Evolutionary conservation across 2,113 vertebrate species (phyloP).

Genomic region (Phylloscopus trochiloides): DNA sequence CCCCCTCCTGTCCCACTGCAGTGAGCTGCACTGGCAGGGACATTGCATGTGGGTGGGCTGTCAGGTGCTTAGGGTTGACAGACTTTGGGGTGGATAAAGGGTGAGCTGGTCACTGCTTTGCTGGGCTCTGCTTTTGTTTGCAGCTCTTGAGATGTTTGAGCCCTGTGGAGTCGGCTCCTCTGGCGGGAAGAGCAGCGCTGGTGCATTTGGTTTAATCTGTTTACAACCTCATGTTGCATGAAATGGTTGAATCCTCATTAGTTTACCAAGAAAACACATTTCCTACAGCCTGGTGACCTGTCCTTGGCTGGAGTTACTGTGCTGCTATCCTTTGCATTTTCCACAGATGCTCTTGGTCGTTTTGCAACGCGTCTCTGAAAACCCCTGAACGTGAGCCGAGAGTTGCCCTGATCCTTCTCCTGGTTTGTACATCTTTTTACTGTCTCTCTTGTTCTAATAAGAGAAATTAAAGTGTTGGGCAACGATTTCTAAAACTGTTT

Average conservation of each 20-base stretch:
- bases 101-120: background rate
- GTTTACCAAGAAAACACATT: background rate
- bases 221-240: background rate
- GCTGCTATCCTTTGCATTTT: background rate
- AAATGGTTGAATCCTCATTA: background rate
- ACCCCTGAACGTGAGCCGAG: background rate
- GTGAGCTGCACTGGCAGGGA: background rate
- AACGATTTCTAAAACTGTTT: background rate
- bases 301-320: background rate
- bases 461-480: background rate
- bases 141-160: background rate
- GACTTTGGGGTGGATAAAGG: background rate
- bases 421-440: accelerated
- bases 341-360: background rate
- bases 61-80: background rate
- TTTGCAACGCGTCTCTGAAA: accelerated
- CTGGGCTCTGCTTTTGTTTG: background rate
- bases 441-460: background rate
- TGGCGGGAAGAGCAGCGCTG: background rate
- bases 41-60: accelerated
- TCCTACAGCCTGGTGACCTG: background rate
- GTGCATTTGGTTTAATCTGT: accelerated
- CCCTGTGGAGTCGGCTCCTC: accelerated
- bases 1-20: background rate
- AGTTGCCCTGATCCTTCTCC: background rate